phyloP scores from a whole-genome alignment of 2,888 invertebrate genomes.

The Diarsia dahlii region DNA sequence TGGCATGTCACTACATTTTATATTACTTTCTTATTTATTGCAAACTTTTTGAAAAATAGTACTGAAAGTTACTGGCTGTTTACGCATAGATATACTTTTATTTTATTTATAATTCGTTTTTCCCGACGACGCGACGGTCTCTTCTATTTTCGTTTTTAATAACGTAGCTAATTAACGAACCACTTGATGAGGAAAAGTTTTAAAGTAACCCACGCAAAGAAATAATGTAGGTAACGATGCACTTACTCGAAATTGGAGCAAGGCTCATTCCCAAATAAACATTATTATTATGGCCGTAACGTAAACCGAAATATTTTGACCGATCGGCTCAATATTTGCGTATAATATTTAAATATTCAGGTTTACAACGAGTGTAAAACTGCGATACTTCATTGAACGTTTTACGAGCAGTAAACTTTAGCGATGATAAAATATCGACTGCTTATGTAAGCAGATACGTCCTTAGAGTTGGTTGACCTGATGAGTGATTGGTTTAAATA shows the following conservation, averaged over 20 bases:
- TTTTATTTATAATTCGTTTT: background rate
- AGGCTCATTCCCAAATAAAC: conserved; percentile 77
- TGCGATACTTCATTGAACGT: conserved; percentile 58
- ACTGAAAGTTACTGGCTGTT: conserved; percentile 13
- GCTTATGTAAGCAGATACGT: conserved; percentile 58
- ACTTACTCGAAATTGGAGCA: conserved; percentile 74
- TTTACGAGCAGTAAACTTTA: conserved; percentile 60
- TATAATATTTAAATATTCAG: conserved; percentile 77
- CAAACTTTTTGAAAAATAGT: conserved; percentile 18
- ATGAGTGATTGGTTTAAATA: conserved; percentile 58
- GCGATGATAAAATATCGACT: conserved; percentile 60
- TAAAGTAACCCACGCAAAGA: conserved; percentile 38
- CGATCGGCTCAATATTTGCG: conserved; percentile 71
- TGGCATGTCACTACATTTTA: conserved; percentile 48
- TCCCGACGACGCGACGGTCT: background rate
- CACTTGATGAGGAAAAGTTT: conserved; percentile 23
- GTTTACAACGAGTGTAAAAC: conserved; percentile 73
- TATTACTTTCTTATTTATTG: conserved; percentile 43
- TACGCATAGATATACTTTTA: conserved; percentile 15
- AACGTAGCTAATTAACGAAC: conserved; percentile 13
- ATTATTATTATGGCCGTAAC: conserved; percentile 78
- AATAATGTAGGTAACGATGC: conserved; percentile 59
- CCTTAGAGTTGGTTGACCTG: conserved; percentile 58
- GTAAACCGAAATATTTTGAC: conserved; percentile 76
- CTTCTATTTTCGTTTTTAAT: conserved; percentile 35